Evolutionary conservation across 2,113 vertebrate species (phyloP).

Genomic region (Brachypodius melanocephalos): DNA sequence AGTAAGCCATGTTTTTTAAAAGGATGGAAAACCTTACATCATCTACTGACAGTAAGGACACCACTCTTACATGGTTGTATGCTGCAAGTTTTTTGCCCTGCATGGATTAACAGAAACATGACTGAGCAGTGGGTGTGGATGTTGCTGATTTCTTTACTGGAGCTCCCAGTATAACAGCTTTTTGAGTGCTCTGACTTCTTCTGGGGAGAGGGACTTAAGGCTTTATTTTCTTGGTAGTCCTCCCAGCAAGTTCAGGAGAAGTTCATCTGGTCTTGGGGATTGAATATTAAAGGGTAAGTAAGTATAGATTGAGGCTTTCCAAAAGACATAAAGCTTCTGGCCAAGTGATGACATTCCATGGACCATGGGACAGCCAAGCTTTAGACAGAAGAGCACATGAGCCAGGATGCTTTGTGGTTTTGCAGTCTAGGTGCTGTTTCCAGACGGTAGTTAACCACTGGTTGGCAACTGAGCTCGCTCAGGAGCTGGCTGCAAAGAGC

Average conservation of each 20-base stretch:
- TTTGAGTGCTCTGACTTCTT: neutral
- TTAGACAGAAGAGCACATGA: neutral
- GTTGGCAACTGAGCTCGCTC: neutral
- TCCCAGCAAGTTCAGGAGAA: neutral
- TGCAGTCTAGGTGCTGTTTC: neutral
- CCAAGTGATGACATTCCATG: neutral
- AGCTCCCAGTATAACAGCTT: neutral
- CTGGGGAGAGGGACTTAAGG: neutral
- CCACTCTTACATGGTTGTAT: fast-evolving
- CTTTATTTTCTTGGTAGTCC: neutral
- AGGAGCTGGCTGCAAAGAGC: neutral
- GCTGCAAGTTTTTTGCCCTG: neutral
- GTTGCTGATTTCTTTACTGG: neutral
- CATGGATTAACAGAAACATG: neutral
- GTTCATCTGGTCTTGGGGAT: neutral
- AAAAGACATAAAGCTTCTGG: neutral
- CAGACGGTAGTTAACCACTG: neutral
- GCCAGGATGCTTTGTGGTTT: neutral
- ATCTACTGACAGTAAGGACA: neutral
- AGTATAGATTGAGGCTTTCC: neutral
- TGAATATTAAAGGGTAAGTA: neutral
- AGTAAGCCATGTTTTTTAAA: neutral
- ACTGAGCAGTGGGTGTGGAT: neutral
- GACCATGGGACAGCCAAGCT: neutral
- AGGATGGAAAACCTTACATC: neutral